Evolutionary conservation across 1,140 invertebrate species (phyloP), one percentile per base, ranked within the genome.

Genomic region (Drosophila albomicans): DNA sequence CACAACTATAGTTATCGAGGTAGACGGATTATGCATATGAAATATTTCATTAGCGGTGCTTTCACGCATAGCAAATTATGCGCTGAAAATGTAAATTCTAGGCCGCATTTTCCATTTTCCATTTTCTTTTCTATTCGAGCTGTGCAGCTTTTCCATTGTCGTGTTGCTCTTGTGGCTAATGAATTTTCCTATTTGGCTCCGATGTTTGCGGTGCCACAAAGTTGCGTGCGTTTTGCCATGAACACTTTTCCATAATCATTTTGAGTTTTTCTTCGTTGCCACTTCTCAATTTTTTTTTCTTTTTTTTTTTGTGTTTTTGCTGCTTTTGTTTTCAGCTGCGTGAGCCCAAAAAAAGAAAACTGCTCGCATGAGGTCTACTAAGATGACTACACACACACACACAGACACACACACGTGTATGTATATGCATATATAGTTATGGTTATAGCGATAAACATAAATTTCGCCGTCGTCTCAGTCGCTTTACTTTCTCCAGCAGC

Each of bases 391-490:
- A 32, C 28, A 56, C 30, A 63, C 8, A 64, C 1, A 20, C 5
- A 69, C 15, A 63, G 8, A 48, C n/a, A 20, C 20, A 32, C 6
- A 57, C n/a, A 48, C 8, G 20, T 43, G n/a, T 13, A n/a, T 20
- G 2, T 66, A 48, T 46, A 63, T 75, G 25, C 7, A 58, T 57
- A 69, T 46, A 46, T 65, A 77, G 68, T 72, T 72, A 59, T 66
- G 77, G 69, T 61, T 75, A 81, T 76, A 48, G 64, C 72, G 65
- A 84, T 89, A 84, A 87, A 84, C 77, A 88, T 84, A 84, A 88
- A 88, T 88, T 88, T 88, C 81, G 85, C 84, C 79, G 77, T 32
- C 32, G 32, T 77, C 79, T 75, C 58, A 52, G 62, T 58, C 64
- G 57, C 75, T 73, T 87, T 71, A 88, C 84, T 88, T 88, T 88